Evolutionary conservation across 1,140 invertebrate genomes (phyloP).

Genomic region (Philopotamus ludificatus): DNA sequence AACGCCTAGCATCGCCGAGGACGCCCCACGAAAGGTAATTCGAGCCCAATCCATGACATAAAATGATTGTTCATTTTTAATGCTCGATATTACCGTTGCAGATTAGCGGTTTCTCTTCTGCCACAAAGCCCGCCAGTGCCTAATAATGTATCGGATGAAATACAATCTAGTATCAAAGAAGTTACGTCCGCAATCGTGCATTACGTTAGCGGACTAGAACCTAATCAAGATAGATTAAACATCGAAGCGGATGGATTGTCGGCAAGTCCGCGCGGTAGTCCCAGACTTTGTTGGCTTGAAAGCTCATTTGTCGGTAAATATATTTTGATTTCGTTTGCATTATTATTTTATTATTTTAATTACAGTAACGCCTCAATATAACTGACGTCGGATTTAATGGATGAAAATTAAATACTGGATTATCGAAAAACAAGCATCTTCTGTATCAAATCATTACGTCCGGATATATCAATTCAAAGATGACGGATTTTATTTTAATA

Average conservation of each 20-base stretch:
- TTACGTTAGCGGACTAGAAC: constrained; percentile 78
- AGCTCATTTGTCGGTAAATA: constrained; percentile 77
- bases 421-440: too few relatives aligned
- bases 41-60: too few relatives aligned
- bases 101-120: constrained; percentile 66
- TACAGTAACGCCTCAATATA: too few relatives aligned
- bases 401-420: too few relatives aligned
- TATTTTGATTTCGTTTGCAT: not conserved
- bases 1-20: constrained; percentile 71
- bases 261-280: constrained; percentile 53
- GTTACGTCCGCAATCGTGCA: constrained; percentile 91
- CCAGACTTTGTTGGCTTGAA: constrained; percentile 79
- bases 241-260: constrained; percentile 46
- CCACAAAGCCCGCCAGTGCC: constrained; percentile 51
- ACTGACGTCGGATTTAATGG: too few relatives aligned
- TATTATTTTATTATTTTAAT: not conserved
- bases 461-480: too few relatives aligned
- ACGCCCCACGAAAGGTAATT: constrained; percentile 80
- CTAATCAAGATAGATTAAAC: constrained; percentile 48
- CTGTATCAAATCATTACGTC: too few relatives aligned
- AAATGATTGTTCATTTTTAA: constrained; percentile 6
- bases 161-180: constrained; percentile 86
- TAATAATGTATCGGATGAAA: constrained; percentile 67
- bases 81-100: constrained; percentile 41
- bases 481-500: not conserved